Percentiles rank a stretch among this genome's conserved stretches.
Evolutionary conservation across 2,113 vertebrate species (phyloP).

Genomic region (Cephalopholis sonnerati): DNA sequence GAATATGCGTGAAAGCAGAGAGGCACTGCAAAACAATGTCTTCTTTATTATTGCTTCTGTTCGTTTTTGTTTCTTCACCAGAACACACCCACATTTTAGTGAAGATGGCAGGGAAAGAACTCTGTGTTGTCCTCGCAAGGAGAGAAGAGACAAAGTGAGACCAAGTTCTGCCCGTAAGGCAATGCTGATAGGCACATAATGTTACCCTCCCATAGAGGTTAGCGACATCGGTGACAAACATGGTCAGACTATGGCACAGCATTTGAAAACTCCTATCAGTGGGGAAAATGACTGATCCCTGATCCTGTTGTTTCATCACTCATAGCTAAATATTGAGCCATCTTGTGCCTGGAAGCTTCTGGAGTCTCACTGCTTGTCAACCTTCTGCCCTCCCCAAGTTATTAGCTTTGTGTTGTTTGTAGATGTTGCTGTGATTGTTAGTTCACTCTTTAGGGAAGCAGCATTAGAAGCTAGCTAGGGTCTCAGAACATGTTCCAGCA

Average conservation of each 20-base stretch:
- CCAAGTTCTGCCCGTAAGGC: constrained; percentile 1
- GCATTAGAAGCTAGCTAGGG: constrained; percentile 15
- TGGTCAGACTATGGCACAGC: background rate
- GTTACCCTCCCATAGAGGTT: background rate
- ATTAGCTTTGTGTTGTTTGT: constrained; percentile 20
- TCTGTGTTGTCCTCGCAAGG: constrained; percentile 6
- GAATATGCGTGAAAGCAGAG: constrained; percentile 38
- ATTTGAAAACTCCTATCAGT: background rate
- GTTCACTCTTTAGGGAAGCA: constrained; percentile 47
- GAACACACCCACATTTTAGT: constrained; percentile 35
- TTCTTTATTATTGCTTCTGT: constrained; percentile 10
- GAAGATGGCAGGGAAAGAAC: background rate
- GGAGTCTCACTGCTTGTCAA: constrained; percentile 36
- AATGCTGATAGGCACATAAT: background rate
- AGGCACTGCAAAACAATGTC: constrained; percentile 10
- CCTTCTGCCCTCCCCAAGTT: constrained; percentile 25
- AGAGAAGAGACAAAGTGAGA: constrained; percentile 4
- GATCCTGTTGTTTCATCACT: constrained; percentile 5
- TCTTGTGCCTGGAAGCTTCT: constrained; percentile 60
- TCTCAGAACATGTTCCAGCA: constrained; percentile 20
- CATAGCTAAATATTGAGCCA: constrained; percentile 21
- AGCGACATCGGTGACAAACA: background rate
- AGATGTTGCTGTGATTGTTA: constrained; percentile 47
- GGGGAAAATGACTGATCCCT: background rate
- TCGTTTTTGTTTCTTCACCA: constrained; percentile 39